A percentile compares a stretch with the other conserved stretches of the same genome.
Evolutionary conservation across 2,797 vertebrate genomes (phyloP).

Genomic region (Acrossocheilus fasciatus): DNA sequence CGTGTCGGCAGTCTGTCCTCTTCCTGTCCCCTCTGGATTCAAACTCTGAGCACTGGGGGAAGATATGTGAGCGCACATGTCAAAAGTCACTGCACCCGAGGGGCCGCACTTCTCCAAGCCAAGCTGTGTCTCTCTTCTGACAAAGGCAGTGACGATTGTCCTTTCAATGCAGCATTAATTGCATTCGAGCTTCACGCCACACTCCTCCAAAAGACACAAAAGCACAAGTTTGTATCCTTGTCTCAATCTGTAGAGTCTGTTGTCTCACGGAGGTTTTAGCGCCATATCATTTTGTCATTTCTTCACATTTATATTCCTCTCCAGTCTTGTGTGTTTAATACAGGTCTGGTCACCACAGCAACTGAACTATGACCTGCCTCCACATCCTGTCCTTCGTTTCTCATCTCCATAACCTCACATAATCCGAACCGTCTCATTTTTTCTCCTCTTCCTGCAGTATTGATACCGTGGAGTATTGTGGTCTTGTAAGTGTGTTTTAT

Average conservation of each 20-base stretch:
- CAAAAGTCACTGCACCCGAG: slow-evolving; percentile 72
- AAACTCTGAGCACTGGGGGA: slow-evolving; percentile 51
- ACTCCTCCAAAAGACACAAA: slow-evolving; percentile 57
- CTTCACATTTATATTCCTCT: slow-evolving; percentile 40
- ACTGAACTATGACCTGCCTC: slow-evolving; percentile 50
- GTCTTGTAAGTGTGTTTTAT: slow-evolving; percentile 52
- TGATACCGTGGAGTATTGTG: slow-evolving; percentile 9
- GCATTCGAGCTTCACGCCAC: slow-evolving; percentile 68
- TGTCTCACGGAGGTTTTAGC: slow-evolving; percentile 15
- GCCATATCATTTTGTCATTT: slow-evolving; percentile 34
- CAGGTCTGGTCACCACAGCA: slow-evolving; percentile 33
- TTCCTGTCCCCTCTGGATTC: slow-evolving; percentile 55
- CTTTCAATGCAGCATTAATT: slow-evolving; percentile 58
- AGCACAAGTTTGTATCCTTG: slow-evolving; percentile 51
- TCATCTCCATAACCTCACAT: slow-evolving; percentile 30
- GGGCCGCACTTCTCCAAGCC: slow-evolving; percentile 61
- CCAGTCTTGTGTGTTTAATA: slow-evolving; percentile 24
- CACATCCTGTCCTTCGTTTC: slow-evolving; percentile 54
- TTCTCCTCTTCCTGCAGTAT: slow-evolving; percentile 47
- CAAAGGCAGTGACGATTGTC: slow-evolving; percentile 57
- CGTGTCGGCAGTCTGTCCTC: slow-evolving; percentile 67
- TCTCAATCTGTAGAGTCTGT: slow-evolving; percentile 39
- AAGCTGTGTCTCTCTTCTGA: slow-evolving; percentile 60
- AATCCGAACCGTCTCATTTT: neutral
- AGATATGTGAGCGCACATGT: slow-evolving; percentile 72